Evolutionary conservation across 2,888 invertebrate genomes (phyloP), one percentile per base, ranked within the genome.

Genomic region (Chalcosyrphus nemorum): DNA sequence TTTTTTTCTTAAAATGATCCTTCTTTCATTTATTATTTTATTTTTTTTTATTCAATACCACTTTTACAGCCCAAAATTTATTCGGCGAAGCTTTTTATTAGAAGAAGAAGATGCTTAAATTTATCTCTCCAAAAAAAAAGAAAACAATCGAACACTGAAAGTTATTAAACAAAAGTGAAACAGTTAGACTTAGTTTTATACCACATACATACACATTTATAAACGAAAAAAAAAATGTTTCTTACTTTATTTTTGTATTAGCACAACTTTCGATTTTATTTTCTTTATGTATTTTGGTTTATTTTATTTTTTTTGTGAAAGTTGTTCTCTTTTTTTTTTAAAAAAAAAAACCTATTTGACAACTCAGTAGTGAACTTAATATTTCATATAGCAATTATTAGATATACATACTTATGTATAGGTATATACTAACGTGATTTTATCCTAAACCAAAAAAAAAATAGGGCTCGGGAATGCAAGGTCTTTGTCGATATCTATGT

Each of bases 171-270:
- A 52, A 41, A 43, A 50, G 11, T 56, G 56, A 52, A 75, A 45
- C 54, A 80, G 50, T 70, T 81, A 76, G 81, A 59, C 35, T 57
- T 71, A 81, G 50, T 70, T 76, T 81, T 66, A 45, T 59, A 82
- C 61, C 43, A 72, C 59, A 59, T 65, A 56, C 24, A 70, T 59
- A 27, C 27, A 57, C 32, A 56, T 63, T 70, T 63, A 57, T 52
- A 59, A 75, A 70, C 56, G 70, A 68, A 74, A 29, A 75, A 27
- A 21, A 74, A 29, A 75, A 27, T 15, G 15, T 57, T 47, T 71
- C 35, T 65, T 35, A 43, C 29, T 50, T 47, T 70, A 27, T 29
- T 56, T 63, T 66, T 72, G 21, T 76, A 66, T 68, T 54, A 54
- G 45, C 35, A 54, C 61, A 54, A 70, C 61, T 77, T 76, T 77